Percentiles rank a stretch among this genome's conserved stretches.
These are phyloP conservation scores for Phoebastria nigripes DNA, from an alignment of 2,797 vertebrate species.

Conservation along the genomic window DNA sequence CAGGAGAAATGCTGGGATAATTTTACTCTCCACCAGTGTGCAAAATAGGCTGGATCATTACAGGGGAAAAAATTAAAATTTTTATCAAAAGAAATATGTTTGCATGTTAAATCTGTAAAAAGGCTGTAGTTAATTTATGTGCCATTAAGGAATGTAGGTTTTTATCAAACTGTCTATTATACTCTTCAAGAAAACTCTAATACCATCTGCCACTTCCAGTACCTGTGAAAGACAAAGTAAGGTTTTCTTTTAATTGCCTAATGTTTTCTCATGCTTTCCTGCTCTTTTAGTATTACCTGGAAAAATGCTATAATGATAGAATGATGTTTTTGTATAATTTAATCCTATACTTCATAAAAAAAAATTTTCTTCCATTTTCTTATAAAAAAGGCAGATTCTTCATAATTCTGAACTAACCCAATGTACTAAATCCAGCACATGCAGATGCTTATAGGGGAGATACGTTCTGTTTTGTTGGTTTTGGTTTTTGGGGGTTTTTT, in stretches of 20 bases:
- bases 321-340: background rate
- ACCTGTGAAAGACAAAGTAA: constrained; percentile 7
- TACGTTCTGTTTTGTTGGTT: background rate
- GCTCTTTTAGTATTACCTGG: background rate
- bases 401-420: background rate
- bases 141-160: background rate
- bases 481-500: background rate
- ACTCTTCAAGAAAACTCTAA: constrained; percentile 5
- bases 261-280: background rate
- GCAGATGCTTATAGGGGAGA: background rate
- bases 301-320: background rate
- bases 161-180: constrained; percentile 25
- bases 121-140: background rate
- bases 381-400: background rate
- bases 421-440: background rate
- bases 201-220: constrained; percentile 27
- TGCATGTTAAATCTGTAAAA: background rate
- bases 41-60: background rate
- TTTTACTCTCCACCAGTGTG: background rate
- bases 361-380: rapidly evolving
- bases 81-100: constrained; percentile 14
- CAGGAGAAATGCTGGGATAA: background rate
- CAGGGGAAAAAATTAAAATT: background rate
- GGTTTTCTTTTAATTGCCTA: constrained; percentile 8
- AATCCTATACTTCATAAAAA: background rate